Base-by-base conservation (phyloP, 2,797 vertebrate species). In the Labeo calbasu region DNA sequence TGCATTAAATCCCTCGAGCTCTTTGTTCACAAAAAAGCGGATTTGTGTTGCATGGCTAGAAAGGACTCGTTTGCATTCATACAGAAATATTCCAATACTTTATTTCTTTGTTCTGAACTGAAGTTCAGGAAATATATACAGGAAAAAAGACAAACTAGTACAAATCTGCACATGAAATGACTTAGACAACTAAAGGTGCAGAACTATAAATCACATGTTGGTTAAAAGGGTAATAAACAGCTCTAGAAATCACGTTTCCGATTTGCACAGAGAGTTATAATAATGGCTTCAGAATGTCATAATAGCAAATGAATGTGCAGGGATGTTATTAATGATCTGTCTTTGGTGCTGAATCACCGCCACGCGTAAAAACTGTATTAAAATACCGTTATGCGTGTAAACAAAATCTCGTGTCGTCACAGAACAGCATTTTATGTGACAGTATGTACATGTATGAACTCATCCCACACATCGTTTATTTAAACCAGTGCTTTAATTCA, bases 71-170 rank as follows among this genome's bases (percentile, higher is more conserved):
- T 77, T 65, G 50, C 43, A 9, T 81, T 59, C 68, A 43, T 88
- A 87, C 77, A 73, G 81, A 88, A 88, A 88, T 87, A 88, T 55
- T 82, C 78, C 81, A 82, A 79, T 83, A 75, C 77, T 88, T 89
- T 88, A 88, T 89, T 89, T 86, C 28, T 77, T 81, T 79, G 82
- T 84, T 88, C 84, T 79, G 81, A 88, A 84, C 69, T 17, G 19
- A 79, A 12, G 68, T 84, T 77, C 80, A 84, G 82, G 14, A 71
- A 84, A 55, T 79, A 77, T 79, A 70, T 84, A 86, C 72, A 86
- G 61, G 21, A 70, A 79, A 86, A 75, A 73, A 65, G 80, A 70
- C 53, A 85, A 85, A 78, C 77, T 86, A 76, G 80, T 75, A 87
- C 77, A 81, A 87, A 87, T 46, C 21, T 28, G 50, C 79, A 83